Conservation (phyloP, 1,140 invertebrate species). For the Harpegnathos saltator region DNA sequence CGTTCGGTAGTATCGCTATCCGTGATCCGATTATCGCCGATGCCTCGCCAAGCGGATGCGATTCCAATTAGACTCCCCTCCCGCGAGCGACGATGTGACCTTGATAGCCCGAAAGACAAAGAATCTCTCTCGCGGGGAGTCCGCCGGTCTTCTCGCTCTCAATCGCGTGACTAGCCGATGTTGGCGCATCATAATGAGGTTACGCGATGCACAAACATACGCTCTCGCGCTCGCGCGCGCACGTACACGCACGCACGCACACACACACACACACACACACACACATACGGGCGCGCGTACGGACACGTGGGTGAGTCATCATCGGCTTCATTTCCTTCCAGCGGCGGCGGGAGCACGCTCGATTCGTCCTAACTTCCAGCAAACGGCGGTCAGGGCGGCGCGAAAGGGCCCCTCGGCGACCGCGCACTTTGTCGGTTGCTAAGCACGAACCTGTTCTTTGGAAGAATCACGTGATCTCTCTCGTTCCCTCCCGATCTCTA, state of each 20-base stretch:
- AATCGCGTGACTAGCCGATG: slow-evolving; percentile 50
- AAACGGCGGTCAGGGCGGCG: not conserved
- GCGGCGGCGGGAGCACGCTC: slow-evolving; percentile 11
- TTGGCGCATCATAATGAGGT: slow-evolving; percentile 71
- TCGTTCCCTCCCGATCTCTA: no score
- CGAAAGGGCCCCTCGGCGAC: slow-evolving; percentile 39
- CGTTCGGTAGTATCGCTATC: no score
- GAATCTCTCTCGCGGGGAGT: slow-evolving; percentile 43
- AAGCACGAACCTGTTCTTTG: slow-evolving; percentile 75
- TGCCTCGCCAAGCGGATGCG: not conserved
- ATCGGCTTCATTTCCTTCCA: slow-evolving; percentile 78
- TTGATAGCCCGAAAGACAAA: slow-evolving; percentile 52
- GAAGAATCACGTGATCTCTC: slow-evolving; percentile 78
- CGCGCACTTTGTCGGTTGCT: slow-evolving; percentile 54
- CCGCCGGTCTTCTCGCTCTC: slow-evolving; percentile 26
- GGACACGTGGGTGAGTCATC: slow-evolving; percentile 75
- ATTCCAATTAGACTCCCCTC: slow-evolving; percentile 31
- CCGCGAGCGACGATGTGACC: not conserved
- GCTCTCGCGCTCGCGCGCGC: no score
- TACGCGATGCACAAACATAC: slow-evolving; percentile 71
- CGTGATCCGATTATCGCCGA: no score
- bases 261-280: no score
- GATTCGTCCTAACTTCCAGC: slow-evolving; percentile 49
- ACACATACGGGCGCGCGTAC: no score
- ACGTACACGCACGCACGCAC: not conserved